These are phyloP conservation scores for Caradrina clavipalpis DNA, from an alignment of 2,888 invertebrate genomes.

Conservation along the genomic window DNA sequence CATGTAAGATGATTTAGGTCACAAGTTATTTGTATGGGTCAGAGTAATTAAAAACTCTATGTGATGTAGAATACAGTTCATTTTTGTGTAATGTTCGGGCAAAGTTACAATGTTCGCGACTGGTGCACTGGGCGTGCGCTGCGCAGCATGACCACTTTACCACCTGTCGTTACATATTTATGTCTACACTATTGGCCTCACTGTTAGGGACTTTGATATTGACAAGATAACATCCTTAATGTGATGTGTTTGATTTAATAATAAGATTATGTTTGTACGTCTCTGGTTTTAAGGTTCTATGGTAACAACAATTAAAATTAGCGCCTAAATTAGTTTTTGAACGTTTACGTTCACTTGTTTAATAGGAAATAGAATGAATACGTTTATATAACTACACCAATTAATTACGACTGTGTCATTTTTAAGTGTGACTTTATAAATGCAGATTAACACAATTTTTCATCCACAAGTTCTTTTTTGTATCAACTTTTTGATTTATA, in stretches of 20 bases:
- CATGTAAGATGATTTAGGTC: constrained; percentile 63
- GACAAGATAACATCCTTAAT: constrained; percentile 92
- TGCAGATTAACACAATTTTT: not conserved
- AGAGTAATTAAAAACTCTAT: constrained; percentile 75
- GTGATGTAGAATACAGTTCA: constrained; percentile 78
- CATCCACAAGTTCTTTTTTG: not conserved
- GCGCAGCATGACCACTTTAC: constrained; percentile 90
- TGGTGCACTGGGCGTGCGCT: constrained; percentile 84
- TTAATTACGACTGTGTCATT: not conserved
- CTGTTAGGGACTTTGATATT: constrained; percentile 91
- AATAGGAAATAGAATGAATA: constrained; percentile 5
- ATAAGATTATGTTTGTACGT: constrained; percentile 89
- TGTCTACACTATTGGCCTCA: constrained; percentile 91
- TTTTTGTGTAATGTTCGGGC: constrained; percentile 72
- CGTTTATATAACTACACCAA: constrained; percentile 3
- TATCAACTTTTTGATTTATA: not conserved
- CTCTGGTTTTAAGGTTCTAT: constrained; percentile 78
- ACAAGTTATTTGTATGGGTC: constrained; percentile 66
- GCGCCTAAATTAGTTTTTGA: constrained; percentile 57
- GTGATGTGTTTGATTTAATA: constrained; percentile 92
- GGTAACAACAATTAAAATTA: constrained; percentile 81
- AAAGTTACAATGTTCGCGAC: constrained; percentile 74
- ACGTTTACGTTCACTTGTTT: not conserved
- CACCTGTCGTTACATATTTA: constrained; percentile 91
- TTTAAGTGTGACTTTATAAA: not conserved